Evolutionary conservation across 2,797 vertebrate genomes (phyloP).

Genomic region (Pantherophis alleghaniensis): DNA sequence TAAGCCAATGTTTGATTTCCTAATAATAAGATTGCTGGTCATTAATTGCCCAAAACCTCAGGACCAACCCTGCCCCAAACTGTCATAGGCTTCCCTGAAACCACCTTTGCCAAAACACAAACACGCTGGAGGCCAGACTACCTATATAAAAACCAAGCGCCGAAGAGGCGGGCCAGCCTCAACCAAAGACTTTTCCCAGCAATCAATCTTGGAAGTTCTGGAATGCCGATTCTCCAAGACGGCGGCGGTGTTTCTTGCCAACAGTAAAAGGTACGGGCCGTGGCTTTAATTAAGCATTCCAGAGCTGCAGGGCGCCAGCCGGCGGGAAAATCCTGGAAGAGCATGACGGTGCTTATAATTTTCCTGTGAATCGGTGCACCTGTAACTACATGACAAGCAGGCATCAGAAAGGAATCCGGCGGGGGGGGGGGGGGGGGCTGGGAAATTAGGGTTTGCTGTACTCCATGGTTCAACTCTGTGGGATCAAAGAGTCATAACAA

Average conservation of each 20-base stretch:
- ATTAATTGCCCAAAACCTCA: constrained; percentile 19
- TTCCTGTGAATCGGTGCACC: constrained; percentile 16
- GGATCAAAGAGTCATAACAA: constrained; percentile 38
- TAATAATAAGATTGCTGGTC: constrained; percentile 35
- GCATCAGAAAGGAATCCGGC: constrained; percentile 33
- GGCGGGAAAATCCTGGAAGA: neutral
- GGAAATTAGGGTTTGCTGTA: neutral
- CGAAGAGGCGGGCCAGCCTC: neutral
- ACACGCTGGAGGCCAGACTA: neutral
- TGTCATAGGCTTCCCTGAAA: neutral
- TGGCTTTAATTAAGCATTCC: constrained; percentile 26
- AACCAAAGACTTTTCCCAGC: neutral
- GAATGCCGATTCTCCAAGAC: neutral
- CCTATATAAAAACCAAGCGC: neutral
- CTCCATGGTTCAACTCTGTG: fast-evolving
- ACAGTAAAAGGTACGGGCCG: neutral
- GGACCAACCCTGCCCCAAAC: constrained; percentile 27
- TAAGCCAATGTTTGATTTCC: neutral
- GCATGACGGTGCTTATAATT: constrained; percentile 16
- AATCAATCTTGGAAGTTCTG: neutral
- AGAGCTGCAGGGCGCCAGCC: neutral
- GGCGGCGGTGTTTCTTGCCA: neutral
- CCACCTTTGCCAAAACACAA: neutral
- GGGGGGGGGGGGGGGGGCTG: too few relatives aligned
- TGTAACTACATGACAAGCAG: neutral